These are phyloP conservation scores for Garrulus glandarius DNA, from an alignment of 2,797 vertebrate species.

Conservation along the genomic window DNA sequence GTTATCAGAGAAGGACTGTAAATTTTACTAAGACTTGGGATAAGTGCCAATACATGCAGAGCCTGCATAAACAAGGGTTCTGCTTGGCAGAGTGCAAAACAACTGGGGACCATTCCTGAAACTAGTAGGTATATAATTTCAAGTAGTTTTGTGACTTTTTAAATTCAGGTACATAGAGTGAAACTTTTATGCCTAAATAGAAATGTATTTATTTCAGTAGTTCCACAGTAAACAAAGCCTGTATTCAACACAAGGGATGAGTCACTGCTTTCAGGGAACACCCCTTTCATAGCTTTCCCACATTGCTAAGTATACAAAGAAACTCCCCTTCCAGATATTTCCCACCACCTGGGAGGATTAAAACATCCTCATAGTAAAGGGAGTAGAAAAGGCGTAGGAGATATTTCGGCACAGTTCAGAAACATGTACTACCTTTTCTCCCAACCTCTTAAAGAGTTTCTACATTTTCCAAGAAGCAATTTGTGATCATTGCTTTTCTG, in stretches of 20 bases:
- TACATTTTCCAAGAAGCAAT: not conserved
- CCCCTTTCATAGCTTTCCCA: slow-evolving; percentile 24
- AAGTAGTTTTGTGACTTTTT: not conserved
- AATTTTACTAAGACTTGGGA: not conserved
- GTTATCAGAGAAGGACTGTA: not conserved
- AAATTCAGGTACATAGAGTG: not conserved
- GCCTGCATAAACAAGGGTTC: not conserved
- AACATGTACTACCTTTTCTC: not conserved
- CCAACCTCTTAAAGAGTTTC: not conserved
- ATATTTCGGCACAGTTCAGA: slow-evolving; percentile 1
- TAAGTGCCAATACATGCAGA: not conserved
- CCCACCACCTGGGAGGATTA: not conserved
- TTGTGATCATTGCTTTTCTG: not conserved
- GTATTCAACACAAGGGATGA: not conserved
- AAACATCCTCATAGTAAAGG: not conserved
- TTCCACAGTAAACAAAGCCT: not conserved
- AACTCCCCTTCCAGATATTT: slow-evolving; percentile 42
- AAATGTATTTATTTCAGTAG: not conserved
- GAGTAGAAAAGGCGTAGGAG: not conserved
- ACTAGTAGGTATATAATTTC: not conserved
- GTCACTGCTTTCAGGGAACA: slow-evolving; percentile 44
- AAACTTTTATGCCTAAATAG: not conserved
- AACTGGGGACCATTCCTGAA: not conserved
- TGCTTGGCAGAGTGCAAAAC: not conserved
- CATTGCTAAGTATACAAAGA: slow-evolving; percentile 21